phyloP scores from a whole-genome alignment of 2,888 invertebrate species.

The Gisinianus flammeolus region DNA sequence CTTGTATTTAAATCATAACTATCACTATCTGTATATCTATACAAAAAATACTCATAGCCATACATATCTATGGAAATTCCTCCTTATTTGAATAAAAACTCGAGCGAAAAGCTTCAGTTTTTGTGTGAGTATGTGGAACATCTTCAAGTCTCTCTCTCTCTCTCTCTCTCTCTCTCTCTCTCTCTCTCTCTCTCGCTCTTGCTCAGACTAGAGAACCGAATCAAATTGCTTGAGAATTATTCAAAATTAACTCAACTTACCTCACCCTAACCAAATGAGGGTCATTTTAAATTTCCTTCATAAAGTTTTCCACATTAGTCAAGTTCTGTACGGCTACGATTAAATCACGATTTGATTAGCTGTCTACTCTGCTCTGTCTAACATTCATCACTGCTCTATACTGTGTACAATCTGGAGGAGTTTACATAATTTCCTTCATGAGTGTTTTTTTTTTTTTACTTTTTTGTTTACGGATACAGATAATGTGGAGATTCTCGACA shows the following conservation, averaged over 20 bases:
- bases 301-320: background rate
- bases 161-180: background rate
- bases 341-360: background rate
- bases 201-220: constrained; percentile 26
- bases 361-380: too few relatives aligned
- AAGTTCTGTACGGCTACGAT: background rate
- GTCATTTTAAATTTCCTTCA: constrained; percentile 8
- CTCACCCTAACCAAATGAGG: constrained; percentile 12
- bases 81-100: constrained; percentile 14
- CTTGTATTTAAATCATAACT: too few relatives aligned
- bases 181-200: background rate
- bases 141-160: background rate
- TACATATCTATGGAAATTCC: constrained; percentile 2
- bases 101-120: background rate
- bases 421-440: too few relatives aligned
- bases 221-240: constrained; percentile 31
- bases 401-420: background rate
- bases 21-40: background rate
- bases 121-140: too few relatives aligned
- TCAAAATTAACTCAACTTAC: constrained; percentile 5
- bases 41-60: background rate
- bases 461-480: too few relatives aligned
- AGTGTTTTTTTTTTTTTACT: too few relatives aligned
- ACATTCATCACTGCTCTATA: too few relatives aligned
- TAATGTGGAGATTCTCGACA: too few relatives aligned